phyloP scores from a whole-genome alignment of 2,797 vertebrate species.

The Helostoma temminkii region DNA sequence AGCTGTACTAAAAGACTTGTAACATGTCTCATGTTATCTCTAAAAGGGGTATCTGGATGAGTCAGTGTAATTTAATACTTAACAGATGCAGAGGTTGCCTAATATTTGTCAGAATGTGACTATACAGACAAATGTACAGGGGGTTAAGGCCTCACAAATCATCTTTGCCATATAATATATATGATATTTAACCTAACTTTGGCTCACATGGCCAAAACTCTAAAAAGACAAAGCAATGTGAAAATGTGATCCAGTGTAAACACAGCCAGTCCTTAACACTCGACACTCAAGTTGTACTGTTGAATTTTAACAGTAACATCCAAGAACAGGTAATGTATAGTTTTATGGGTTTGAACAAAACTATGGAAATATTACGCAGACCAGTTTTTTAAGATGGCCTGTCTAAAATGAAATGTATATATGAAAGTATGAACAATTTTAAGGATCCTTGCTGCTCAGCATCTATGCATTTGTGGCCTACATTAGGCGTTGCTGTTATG shows the following conservation, averaged over 20 bases:
- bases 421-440: background rate
- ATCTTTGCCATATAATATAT: conserved; percentile 36
- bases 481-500: too few relatives aligned
- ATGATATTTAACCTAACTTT: conserved; percentile 22
- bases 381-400: background rate
- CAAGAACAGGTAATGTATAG: too few relatives aligned
- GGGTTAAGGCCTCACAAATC: conserved; percentile 33
- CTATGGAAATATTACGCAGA: background rate
- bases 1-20: conserved; percentile 23
- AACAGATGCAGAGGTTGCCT: conserved; percentile 39
- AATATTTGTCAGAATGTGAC: conserved; percentile 17
- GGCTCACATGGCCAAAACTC: conserved; percentile 35
- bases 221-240: conserved; percentile 15
- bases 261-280: background rate
- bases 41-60: background rate
- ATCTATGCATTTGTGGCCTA: background rate
- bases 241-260: conserved; percentile 37
- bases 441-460: background rate
- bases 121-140: conserved; percentile 8
- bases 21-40: conserved; percentile 25
- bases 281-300: conserved; percentile 2
- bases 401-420: background rate
- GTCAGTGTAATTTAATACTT: conserved; percentile 34
- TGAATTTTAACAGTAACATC: background rate
- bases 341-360: background rate